phyloP scores from a whole-genome alignment of 1,140 invertebrate genomes.

The Rhopalosiphum padi region DNA sequence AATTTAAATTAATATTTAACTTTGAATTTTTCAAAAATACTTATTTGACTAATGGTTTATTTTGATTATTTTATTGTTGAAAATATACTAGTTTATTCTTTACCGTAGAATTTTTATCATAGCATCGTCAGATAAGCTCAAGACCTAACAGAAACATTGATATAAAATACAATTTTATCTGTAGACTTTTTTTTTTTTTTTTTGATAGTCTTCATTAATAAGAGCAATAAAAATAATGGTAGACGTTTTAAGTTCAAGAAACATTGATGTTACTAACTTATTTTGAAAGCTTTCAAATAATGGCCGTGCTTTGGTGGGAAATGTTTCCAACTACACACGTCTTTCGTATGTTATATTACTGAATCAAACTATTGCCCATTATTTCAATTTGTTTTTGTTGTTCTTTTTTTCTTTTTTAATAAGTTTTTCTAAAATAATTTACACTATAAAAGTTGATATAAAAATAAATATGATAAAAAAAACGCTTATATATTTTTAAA shows the following conservation, averaged over 20 bases:
- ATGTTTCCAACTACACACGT: not conserved
- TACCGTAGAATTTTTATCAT: not conserved
- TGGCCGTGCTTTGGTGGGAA: not conserved
- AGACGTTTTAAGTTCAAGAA: not conserved
- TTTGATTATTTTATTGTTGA: not conserved
- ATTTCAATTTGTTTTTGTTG: not conserved
- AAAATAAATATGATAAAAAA: not conserved
- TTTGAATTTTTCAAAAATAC: not conserved
- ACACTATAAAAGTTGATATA: not conserved
- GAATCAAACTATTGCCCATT: not conserved
- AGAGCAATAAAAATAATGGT: conserved; percentile 28
- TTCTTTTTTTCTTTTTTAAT: not conserved
- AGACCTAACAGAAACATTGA: not conserved
- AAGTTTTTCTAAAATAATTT: not conserved
- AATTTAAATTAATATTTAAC: not conserved
- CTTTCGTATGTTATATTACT: not conserved
- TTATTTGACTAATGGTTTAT: not conserved
- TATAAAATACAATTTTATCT: not conserved
- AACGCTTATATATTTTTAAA: not conserved
- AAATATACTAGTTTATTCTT: not conserved
- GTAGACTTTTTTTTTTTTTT: not conserved
- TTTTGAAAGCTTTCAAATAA: conserved; percentile 28
- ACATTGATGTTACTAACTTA: conserved; percentile 27
- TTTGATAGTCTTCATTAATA: conserved; percentile 15
- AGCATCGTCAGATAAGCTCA: not conserved